phyloP scores from a whole-genome alignment of 2,797 vertebrate species.

The Tauraco hartlaubi region DNA sequence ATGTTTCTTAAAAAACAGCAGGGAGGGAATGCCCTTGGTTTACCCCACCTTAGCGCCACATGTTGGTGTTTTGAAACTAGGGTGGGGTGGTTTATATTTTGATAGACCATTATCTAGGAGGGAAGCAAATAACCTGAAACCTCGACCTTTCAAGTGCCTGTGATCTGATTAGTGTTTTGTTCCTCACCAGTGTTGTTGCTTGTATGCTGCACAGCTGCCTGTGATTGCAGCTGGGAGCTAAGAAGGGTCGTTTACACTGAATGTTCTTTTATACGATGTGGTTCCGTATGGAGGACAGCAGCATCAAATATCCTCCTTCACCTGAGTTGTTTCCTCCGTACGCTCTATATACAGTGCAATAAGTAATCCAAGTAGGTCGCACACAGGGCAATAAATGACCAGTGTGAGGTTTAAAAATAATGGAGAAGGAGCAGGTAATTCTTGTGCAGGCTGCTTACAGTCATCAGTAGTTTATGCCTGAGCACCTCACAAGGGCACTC shows the following conservation, averaged over 20 bases:
- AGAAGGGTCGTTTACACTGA: neutral
- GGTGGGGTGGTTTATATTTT: conserved; percentile 48
- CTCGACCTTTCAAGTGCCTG: neutral
- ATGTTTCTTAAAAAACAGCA: neutral
- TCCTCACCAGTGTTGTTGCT: neutral
- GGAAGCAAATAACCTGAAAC: conserved; percentile 21
- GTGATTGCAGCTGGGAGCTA: neutral
- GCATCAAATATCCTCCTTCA: neutral
- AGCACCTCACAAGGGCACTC: neutral
- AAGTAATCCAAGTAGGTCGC: neutral
- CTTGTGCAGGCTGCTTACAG: neutral
- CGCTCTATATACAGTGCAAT: neutral
- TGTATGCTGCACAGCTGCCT: neutral
- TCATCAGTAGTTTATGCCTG: neutral
- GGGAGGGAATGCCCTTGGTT: neutral
- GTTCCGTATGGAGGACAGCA: neutral
- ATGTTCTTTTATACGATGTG: neutral
- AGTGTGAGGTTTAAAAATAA: neutral
- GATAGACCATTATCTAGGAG: conserved; percentile 24
- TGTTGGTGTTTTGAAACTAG: conserved; percentile 47
- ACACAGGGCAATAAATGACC: neutral
- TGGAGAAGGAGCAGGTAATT: neutral
- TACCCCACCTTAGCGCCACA: neutral
- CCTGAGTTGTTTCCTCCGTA: neutral
- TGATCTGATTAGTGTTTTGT: neutral